Conservation (phyloP, 2,797 vertebrate species). For the Tokudaia muenninki region DNA sequence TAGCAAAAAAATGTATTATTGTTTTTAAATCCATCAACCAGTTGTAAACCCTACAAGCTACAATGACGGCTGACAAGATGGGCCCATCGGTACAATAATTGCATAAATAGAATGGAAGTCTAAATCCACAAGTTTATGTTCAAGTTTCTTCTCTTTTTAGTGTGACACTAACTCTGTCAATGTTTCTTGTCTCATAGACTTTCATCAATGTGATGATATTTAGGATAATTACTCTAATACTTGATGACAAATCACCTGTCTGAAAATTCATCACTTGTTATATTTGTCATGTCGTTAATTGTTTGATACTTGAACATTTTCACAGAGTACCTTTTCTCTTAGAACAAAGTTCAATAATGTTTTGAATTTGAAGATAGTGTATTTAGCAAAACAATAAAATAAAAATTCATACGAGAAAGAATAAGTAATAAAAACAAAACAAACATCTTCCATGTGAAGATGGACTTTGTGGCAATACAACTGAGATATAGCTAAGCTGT, state of each 20-base stretch:
- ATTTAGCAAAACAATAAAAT: not conserved
- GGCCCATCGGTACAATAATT: too few species aligned
- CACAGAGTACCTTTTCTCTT: not conserved
- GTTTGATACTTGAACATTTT: not conserved
- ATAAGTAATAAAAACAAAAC: not conserved
- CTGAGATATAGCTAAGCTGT: not conserved
- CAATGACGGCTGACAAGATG: not conserved
- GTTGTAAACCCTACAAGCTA: not conserved
- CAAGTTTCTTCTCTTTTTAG: not conserved
- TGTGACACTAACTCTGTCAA: not conserved
- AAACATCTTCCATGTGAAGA: not conserved
- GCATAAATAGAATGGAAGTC: not conserved
- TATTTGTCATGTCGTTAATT: not conserved
- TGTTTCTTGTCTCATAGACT: not conserved
- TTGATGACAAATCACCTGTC: not conserved
- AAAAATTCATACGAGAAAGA: not conserved
- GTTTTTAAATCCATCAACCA: not conserved
- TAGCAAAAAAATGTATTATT: not conserved
- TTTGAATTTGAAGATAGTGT: conserved; percentile 2
- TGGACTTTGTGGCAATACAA: not conserved
- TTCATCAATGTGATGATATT: not conserved
- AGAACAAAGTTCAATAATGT: not conserved
- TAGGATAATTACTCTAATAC: not conserved
- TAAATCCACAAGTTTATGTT: not conserved
- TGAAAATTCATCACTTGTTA: conserved; percentile 15